Evolutionary conservation across 1,140 invertebrate genomes (phyloP).

Genomic region (Achatina immaculata): DNA sequence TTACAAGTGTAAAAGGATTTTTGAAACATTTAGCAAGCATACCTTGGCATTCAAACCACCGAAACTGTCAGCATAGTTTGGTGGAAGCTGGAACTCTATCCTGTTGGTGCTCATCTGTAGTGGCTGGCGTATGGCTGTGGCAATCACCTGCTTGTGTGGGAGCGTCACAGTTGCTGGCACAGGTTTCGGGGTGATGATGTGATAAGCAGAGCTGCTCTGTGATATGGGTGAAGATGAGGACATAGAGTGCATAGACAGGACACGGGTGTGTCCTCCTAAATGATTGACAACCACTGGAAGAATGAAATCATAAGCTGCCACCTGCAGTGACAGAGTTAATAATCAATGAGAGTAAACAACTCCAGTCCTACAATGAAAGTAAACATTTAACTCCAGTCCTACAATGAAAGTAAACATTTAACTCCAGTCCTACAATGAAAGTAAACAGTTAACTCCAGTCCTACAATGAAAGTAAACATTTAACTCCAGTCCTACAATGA

Average conservation of each 20-base stretch:
- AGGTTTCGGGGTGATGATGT: slow-evolving; percentile 67
- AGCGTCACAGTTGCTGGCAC: slow-evolving; percentile 58
- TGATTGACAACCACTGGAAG: slow-evolving; percentile 68
- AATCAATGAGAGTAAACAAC: too few relatives aligned
- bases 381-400: too few relatives aligned
- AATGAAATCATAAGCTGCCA: slow-evolving; percentile 70
- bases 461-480: too few relatives aligned
- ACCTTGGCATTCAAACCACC: too few relatives aligned
- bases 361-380: too few relatives aligned
- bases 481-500: too few relatives aligned
- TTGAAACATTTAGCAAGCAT: too few relatives aligned
- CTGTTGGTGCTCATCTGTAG: slow-evolving; percentile 61
- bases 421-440: too few relatives aligned
- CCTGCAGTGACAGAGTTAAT: slow-evolving; percentile 58
- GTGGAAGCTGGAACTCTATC: slow-evolving; percentile 61
- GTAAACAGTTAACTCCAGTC: too few relatives aligned
- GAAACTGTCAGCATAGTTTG: too few relatives aligned
- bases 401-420: too few relatives aligned
- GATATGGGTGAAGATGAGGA: slow-evolving; percentile 61
- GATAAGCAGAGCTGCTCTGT: slow-evolving; percentile 63
- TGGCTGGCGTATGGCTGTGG: slow-evolving; percentile 66
- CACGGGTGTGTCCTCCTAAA: slow-evolving; percentile 60
- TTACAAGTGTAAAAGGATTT: too few relatives aligned
- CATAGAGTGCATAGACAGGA: slow-evolving; percentile 62
- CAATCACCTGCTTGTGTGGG: slow-evolving; percentile 66